A percentile compares a stretch with the other conserved stretches of the same genome.
phyloP scores from a whole-genome alignment of 1,140 invertebrate species.

The Cylas formicarius region DNA sequence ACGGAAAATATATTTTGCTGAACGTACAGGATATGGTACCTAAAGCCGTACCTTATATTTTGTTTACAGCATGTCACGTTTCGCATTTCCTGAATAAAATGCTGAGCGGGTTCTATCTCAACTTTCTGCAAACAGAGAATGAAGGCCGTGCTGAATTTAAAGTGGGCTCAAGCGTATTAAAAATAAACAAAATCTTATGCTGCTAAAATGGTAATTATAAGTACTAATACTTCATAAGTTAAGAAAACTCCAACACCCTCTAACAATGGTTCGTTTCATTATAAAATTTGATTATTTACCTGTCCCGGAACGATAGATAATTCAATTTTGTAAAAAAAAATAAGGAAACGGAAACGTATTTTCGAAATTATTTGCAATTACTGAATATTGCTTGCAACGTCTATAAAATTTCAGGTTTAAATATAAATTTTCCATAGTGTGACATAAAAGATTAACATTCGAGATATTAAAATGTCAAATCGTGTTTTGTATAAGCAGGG shows the following conservation, averaged over 20 bases:
- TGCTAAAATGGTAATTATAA: too few species aligned
- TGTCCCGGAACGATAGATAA: too few species aligned
- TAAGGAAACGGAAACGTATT: too few species aligned
- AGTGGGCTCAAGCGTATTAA: conserved; percentile 19
- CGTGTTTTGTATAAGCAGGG: too few species aligned
- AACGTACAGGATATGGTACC: not conserved
- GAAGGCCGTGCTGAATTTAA: conserved; percentile 11
- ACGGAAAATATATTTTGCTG: conserved; percentile 1
- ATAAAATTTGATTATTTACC: too few species aligned
- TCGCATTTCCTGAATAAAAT: conserved; percentile 22
- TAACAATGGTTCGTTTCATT: not conserved
- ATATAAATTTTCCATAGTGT: too few species aligned
- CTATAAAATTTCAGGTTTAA: too few species aligned
- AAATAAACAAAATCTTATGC: conserved; percentile 15
- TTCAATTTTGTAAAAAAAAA: too few species aligned
- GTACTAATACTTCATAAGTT: conserved; percentile 8
- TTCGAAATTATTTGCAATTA: too few species aligned
- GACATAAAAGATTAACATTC: too few species aligned
- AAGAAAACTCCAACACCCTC: not conserved
- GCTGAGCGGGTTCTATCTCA: conserved; percentile 15
- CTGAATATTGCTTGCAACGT: too few species aligned
- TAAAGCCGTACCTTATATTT: not conserved
- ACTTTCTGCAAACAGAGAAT: conserved; percentile 13
- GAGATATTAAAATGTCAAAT: too few species aligned
- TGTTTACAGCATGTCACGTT: conserved; percentile 25